These are phyloP conservation scores for Drosophila pseudoobscura DNA, from an alignment of 1,140 invertebrate genomes.

Conservation along the genomic window DNA sequence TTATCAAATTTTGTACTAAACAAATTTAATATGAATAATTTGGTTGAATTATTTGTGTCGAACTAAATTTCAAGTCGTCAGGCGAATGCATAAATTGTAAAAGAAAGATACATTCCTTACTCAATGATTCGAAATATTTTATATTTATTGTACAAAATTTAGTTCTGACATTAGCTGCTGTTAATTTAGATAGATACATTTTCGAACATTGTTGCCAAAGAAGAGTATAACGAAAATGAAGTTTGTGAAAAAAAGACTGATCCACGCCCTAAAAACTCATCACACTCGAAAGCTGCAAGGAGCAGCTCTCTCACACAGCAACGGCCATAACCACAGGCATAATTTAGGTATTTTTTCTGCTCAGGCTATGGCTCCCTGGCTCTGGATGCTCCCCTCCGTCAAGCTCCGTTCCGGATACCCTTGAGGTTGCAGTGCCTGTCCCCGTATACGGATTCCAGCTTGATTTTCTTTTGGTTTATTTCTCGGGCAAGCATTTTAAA, in stretches of 20 bases:
- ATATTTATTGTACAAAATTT: background rate
- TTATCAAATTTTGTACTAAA: too few species aligned
- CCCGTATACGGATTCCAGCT: slow-evolving; percentile 19
- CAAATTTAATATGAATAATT: too few species aligned
- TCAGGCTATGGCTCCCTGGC: background rate
- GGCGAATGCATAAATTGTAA: too few species aligned
- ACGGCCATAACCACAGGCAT: slow-evolving; percentile 37
- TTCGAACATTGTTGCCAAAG: too few species aligned
- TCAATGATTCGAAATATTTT: background rate
- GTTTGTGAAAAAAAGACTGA: background rate
- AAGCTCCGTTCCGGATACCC: slow-evolving; percentile 4
- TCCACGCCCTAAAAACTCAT: slow-evolving; percentile 24
- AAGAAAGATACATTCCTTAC: too few species aligned
- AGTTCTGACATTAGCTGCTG: too few species aligned
- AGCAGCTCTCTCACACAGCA: slow-evolving; percentile 2
- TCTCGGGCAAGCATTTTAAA: slow-evolving; percentile 57
- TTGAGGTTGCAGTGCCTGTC: slow-evolving; percentile 21
- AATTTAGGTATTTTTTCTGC: slow-evolving; percentile 14
- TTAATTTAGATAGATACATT: too few species aligned
- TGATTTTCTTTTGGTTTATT: slow-evolving; percentile 38
- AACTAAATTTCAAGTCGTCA: background rate
- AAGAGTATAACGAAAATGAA: too few species aligned
- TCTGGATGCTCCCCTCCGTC: background rate
- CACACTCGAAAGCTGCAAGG: slow-evolving; percentile 11
- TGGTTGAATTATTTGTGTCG: background rate